Conservation (phyloP, 2,888 invertebrate genomes). For the Metallyticus violacea region DNA sequence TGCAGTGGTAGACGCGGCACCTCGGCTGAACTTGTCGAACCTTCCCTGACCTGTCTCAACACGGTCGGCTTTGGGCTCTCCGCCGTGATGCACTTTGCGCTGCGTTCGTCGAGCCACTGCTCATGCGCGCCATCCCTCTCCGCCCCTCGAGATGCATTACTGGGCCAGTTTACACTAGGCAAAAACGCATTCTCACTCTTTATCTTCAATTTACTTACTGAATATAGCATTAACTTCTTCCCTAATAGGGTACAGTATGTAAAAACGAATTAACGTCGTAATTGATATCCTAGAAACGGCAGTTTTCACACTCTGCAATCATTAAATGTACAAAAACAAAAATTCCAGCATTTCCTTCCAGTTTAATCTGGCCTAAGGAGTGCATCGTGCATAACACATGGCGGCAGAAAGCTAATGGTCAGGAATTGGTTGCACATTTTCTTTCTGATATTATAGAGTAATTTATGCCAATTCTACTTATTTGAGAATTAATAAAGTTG, state of each 20-base stretch:
- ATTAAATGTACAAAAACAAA: background rate
- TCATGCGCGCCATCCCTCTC: background rate
- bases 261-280: background rate
- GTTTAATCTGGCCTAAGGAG: background rate
- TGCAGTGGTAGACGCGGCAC: background rate
- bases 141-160: background rate
- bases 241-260: background rate
- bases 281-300: background rate
- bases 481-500: background rate
- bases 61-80: conserved; percentile 15
- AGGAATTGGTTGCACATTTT: background rate
- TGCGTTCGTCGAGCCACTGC: background rate
- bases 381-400: background rate
- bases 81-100: conserved; percentile 14
- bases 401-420: background rate
- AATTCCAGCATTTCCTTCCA: background rate
- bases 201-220: background rate
- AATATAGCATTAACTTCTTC: background rate
- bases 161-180: background rate
- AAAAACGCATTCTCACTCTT: background rate
- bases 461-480: background rate
- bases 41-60: conserved; percentile 25
- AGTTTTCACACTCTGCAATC: no score
- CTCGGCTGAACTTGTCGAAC: background rate
- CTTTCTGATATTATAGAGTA: background rate